phyloP scores from a whole-genome alignment of 2,113 vertebrate species.

The Macquaria ambigua region DNA sequence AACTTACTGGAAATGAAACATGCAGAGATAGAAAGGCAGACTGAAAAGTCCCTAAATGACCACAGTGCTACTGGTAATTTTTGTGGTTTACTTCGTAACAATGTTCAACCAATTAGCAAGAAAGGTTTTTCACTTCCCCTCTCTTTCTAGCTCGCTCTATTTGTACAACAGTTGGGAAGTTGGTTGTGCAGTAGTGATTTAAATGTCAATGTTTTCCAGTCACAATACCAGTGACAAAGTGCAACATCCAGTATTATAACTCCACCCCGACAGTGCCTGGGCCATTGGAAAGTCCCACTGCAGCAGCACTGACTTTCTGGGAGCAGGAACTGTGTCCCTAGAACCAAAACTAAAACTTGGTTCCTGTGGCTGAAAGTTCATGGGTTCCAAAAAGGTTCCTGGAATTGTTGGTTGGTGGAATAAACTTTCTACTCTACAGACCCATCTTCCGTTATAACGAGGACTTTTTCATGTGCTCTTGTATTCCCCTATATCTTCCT shows the following conservation, averaged over 20 bases:
- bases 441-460: neutral
- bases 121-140: neutral
- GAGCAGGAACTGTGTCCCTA: neutral
- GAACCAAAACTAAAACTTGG: neutral
- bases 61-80: neutral
- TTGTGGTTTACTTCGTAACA: neutral
- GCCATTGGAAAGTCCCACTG: neutral
- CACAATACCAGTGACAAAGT: neutral
- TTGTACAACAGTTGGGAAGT: neutral
- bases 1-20: neutral
- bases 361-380: neutral
- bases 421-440: neutral
- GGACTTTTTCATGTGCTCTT: conserved; percentile 15
- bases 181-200: neutral
- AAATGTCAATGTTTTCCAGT: neutral
- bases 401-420: neutral
- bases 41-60: neutral
- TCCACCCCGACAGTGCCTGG: neutral
- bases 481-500: neutral
- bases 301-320: neutral
- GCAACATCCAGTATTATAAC: neutral
- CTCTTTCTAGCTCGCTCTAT: neutral
- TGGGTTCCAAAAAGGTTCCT: neutral
- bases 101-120: neutral
- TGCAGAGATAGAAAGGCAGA: neutral